Base-by-base conservation (phyloP, 1,140 invertebrate species). In the Parasteatoda tepidariorum region DNA sequence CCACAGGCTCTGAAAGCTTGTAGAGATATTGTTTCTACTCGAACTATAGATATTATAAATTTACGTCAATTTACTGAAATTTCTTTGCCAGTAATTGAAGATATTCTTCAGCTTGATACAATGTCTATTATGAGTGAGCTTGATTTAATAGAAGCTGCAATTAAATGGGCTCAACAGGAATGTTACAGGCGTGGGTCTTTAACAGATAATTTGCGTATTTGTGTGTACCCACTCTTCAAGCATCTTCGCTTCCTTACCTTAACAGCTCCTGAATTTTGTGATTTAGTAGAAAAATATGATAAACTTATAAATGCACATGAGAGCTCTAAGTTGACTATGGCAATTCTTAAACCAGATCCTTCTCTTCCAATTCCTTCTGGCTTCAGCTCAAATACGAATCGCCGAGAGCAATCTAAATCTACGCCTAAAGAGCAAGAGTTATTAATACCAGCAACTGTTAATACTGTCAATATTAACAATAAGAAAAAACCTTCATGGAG, bases 191-290 rank as follows among this genome's bases (percentile, higher is more conserved):
- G 55, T 7, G 30, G 59, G 18, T 7, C 54, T n/a, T 34, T 55
- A 18, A 75, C 73, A 59, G 73, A 75, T 34, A 61, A 62, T 15
- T 1, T 62, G 6, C 24, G 59, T 13, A 75, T 75, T 57, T 55
- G 7, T 34, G 61, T 62, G 30, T 34, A 41, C 55, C 73, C 28
- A 18, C 73, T 75, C 28, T 41, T 61, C 7, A 33, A 38, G 28
- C 24, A 75, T 75, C 28, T 75, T n/a, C 55, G 73, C 3, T 61
- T 75, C 28, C 28, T 75, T 18, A 9, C 73, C 13, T 28, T 75
- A 61, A 18, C 55, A 5, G 34, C 34, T 62, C 30, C 61, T 18
- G 73, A 62, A 38, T 75, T 75, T 55, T 75, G 33, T 26, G 73
- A 75, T 41, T 62, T 75, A 33, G 33, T 41, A 15, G 73, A 61